phyloP scores from a whole-genome alignment of 2,888 invertebrate species.

The Eupsilia transversa region DNA sequence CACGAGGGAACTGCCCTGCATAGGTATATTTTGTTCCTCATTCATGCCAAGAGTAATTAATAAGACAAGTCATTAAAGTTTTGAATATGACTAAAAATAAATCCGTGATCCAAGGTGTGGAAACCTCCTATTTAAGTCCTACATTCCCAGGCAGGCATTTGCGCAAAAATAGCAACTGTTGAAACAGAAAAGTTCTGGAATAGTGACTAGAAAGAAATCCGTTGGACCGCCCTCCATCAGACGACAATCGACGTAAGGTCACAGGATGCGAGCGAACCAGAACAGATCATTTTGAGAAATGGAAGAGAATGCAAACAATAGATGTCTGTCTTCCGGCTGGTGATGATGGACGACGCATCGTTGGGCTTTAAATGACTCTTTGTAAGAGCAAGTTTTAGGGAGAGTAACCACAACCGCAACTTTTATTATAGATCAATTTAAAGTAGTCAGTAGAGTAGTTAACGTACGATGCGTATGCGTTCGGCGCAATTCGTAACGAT shows the following conservation, averaged over 20 bases:
- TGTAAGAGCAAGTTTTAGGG: background rate
- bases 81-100: background rate
- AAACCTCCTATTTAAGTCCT: background rate
- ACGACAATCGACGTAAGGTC: background rate
- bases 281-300: background rate
- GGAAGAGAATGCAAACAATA: background rate
- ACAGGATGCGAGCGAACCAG: background rate
- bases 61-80: too few species aligned
- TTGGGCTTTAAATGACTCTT: background rate
- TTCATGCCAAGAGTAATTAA: too few species aligned
- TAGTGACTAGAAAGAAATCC: background rate
- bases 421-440: background rate
- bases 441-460: background rate
- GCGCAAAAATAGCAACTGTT: background rate
- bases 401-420: background rate
- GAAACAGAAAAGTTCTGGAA: background rate
- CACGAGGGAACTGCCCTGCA: background rate
- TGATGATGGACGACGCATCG: background rate
- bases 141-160: background rate
- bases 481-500: conserved; percentile 26
- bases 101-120: background rate
- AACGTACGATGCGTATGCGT: conserved; percentile 9
- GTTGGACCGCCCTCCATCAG: background rate
- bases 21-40: background rate
- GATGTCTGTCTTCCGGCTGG: background rate